Conservation (phyloP, 2,113 vertebrate genomes). For the Zosterops pallidus region DNA sequence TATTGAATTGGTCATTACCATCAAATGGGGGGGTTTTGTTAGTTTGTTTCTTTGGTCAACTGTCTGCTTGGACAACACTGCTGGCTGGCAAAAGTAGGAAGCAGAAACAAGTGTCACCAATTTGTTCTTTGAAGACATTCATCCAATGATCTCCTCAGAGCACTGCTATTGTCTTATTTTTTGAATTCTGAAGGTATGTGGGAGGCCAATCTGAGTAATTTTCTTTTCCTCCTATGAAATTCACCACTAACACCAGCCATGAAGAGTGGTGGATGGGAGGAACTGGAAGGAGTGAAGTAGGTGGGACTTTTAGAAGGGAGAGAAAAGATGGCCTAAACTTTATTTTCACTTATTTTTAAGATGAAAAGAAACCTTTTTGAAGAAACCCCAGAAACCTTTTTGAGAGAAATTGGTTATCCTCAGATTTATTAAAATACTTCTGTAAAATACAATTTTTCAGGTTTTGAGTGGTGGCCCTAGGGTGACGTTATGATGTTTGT, state of each 20-base stretch:
- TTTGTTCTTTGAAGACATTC: not conserved
- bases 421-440: not conserved
- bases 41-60: not conserved
- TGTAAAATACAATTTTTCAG: not conserved
- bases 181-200: not conserved
- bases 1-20: not conserved
- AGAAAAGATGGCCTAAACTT: not conserved
- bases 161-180: not conserved
- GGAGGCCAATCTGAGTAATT: not conserved
- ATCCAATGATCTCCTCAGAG: not conserved
- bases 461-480: not conserved
- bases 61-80: not conserved
- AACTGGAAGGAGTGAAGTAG: not conserved
- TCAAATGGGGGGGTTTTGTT: not conserved
- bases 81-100: not conserved
- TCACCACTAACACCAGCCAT: not conserved
- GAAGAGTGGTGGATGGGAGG: not conserved
- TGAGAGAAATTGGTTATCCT: not conserved
- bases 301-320: not conserved
- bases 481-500: no score
- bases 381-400: not conserved
- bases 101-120: not conserved
- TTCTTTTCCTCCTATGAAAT: accelerated
- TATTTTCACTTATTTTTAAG: not conserved
- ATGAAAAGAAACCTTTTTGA: not conserved